Evolutionary conservation across 2,113 vertebrate species (phyloP).

Genomic region (Astur gentilis): DNA sequence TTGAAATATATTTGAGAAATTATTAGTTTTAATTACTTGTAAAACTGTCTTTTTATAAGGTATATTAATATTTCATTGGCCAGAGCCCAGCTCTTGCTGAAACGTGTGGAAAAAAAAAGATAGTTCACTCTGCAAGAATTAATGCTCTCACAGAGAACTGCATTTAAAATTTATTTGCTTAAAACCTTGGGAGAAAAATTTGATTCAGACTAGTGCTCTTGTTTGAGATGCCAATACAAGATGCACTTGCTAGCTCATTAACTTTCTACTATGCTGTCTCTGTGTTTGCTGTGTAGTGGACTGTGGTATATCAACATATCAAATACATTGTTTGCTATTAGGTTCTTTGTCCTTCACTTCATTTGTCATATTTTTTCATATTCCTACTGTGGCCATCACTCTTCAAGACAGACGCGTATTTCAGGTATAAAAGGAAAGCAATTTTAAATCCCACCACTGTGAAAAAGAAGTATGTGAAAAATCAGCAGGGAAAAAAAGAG

Average conservation of each 20-base stretch:
- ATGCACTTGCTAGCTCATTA: neutral
- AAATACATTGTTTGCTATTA: neutral
- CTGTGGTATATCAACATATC: neutral
- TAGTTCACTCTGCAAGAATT: neutral
- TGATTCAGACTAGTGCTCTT: neutral
- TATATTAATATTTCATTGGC: neutral
- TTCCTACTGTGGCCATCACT: neutral
- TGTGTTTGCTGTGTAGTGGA: neutral
- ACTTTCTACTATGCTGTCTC: neutral
- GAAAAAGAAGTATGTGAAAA: neutral
- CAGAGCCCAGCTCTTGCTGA: neutral
- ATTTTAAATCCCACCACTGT: neutral
- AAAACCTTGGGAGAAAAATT: neutral
- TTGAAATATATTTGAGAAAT: neutral
- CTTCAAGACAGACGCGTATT: neutral
- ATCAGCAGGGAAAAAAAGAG: neutral
- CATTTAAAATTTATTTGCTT: neutral
- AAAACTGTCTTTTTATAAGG: neutral
- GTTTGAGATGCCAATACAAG: neutral
- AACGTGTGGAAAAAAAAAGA: neutral
- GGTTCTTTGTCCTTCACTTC: neutral
- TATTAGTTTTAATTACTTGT: neutral
- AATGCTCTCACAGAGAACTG: neutral
- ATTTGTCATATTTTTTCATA: neutral
- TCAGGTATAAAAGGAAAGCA: neutral